Base-by-base conservation (phyloP, 2,113 vertebrate species). In the Anolis sagrei region DNA sequence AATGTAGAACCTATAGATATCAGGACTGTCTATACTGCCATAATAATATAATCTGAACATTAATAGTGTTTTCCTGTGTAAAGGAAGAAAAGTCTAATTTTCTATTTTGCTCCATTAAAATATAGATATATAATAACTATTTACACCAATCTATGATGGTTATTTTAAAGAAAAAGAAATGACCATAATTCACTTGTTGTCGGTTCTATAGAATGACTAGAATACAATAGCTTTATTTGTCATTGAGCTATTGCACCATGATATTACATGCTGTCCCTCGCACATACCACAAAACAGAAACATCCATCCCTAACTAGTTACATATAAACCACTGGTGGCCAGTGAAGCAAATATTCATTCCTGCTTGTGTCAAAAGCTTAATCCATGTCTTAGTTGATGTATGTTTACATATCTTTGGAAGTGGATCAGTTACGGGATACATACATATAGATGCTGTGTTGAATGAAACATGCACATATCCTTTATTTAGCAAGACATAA, bases 401-500 rank as follows among this genome's bases (percentile, higher is more conserved):
- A 49, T 36, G 29, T 8, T 25, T 23, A 32, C 54, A 58, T 72
- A 76, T 32, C n/a, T 23, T 11, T 66, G 23, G 29, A 34, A 51
- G 44, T 51, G 48, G n/a, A 68, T 68, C n/a, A 0, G 13, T 13
- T 1, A 83, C 21, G 27, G 27, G 62, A 69, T 70, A 70, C 21
- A 25, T 48, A n/a, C 58, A 39, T 89, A 89, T n/a, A 89, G 73
- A 81, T 89, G 83, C 79, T 84, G 48, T 61, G 85, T 18, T 51
- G 88, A 96, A 94, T 94, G 81, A 89, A 89, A 90, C 69, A 91
- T 88, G 90, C 78, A 92, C 89, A 94, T 92, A 96, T 95, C 94
- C 92, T 95, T 96, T 95, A 94, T 95, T 96, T 95, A 94, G 93
- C 84, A 87, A 95, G 95, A 95, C 95, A 96, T 95, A 95, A 93